phyloP scores from a whole-genome alignment of 2,113 vertebrate species.

The Salvelinus fontinalis region DNA sequence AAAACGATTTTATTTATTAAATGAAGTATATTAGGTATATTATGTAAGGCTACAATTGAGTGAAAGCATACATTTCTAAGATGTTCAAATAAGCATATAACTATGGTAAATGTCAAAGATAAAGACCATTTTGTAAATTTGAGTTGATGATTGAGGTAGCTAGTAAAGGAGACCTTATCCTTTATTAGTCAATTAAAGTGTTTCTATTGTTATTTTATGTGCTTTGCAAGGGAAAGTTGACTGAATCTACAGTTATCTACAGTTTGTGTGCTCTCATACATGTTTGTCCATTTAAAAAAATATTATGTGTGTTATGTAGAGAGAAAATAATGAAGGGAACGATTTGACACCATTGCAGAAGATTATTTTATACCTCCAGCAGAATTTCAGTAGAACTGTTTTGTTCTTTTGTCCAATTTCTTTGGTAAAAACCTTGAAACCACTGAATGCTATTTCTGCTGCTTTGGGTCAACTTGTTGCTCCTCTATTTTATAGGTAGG shows the following conservation, averaged over 20 bases:
- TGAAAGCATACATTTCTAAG: conserved; percentile 43
- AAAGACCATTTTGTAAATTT: conserved; percentile 41
- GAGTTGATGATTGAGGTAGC: conserved; percentile 26
- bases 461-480: conserved; percentile 39
- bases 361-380: conserved; percentile 48
- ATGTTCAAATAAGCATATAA: conserved; percentile 33
- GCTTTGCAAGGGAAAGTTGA: conserved; percentile 37
- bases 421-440: conserved; percentile 8
- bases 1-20: conserved; percentile 60
- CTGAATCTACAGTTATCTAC: conserved; percentile 26
- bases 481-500: not conserved
- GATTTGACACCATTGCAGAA: conserved; percentile 18
- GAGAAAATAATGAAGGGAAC: conserved; percentile 19
- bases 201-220: conserved; percentile 38
- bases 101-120: conserved; percentile 25
- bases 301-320: conserved; percentile 5
- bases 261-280: conserved; percentile 25
- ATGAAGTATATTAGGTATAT: conserved; percentile 62
- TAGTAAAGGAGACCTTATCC: conserved; percentile 30
- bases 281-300: conserved; percentile 23
- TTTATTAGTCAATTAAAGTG: conserved; percentile 42
- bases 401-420: conserved; percentile 25
- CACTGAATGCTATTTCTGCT: conserved; percentile 15
- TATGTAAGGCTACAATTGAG: conserved; percentile 56
- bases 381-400: conserved; percentile 11